Base-by-base conservation (phyloP, 35 echinoderm and acorn worm genomes). In the Lytechinus variegatus region DNA sequence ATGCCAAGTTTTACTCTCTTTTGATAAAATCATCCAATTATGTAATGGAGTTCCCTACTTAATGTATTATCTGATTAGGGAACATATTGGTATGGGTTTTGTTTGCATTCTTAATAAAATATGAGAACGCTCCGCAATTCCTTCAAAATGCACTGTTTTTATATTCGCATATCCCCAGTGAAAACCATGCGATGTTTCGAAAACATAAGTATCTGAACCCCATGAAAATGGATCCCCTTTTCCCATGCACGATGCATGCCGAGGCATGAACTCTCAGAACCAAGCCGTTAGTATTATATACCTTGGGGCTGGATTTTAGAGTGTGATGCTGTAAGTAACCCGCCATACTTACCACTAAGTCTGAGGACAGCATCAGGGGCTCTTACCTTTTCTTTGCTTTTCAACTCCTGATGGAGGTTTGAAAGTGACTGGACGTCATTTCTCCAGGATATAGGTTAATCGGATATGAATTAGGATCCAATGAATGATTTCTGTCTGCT, bases 401-500 rank as follows among this genome's bases (percentile, higher is more conserved):
- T 79, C 66, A 24, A 24, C n/a, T 24, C 66, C 66, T 79, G 12
- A 14, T 24, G 66, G 66, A 79, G 21, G 66, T 79, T 79, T 79
- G 28, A 44, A 90, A 90, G 88, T 54, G 88, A 54, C 29, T 44
- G 28, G 52, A 90, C 52, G 88, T 90, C 88, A 90, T 90, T 90
- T 90, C 88, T 90, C 4, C 88, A 54, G 88, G 88, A 90, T 90
- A 90, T 90, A 54, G 88, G 88, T 90, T 54, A 90, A 90, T 90
- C 88, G 88, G 88, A 90, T 90, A 90, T 90, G 28, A 44, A 90
- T 90, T 90, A 90, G 88, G 88, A 90, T 90, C 88, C 88, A 12
- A 54, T 90, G 88, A 90, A 90, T 90, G 88, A 12, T 90, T 14
- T 90, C 88, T 79, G 66, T 79, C 66, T 79, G 16, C 19, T 79